Percentiles rank a stretch among this genome's conserved stretches.
Conservation (phyloP, 1,140 invertebrate genomes). For the Aphaenogaster floridana region DNA sequence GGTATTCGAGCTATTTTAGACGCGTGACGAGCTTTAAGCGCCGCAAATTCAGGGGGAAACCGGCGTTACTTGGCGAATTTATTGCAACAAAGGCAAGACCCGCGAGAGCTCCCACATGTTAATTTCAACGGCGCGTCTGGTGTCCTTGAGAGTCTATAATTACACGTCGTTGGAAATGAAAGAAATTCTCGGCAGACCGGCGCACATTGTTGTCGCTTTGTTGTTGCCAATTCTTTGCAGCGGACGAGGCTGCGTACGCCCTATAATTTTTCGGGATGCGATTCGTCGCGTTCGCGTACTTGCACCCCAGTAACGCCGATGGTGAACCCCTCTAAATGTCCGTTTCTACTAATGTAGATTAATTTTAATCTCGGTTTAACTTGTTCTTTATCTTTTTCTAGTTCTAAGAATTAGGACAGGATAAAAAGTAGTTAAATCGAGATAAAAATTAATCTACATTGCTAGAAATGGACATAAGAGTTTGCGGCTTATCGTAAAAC, state of each 20-base stretch:
- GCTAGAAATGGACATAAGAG: no score
- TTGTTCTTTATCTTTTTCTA: no score
- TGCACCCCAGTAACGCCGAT: neutral
- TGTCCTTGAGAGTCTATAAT: slow-evolving; percentile 66
- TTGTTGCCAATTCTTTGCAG: slow-evolving; percentile 7
- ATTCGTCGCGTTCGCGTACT: neutral
- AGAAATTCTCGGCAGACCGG: slow-evolving; percentile 48
- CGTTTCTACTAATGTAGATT: no score
- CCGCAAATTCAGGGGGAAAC: slow-evolving; percentile 12
- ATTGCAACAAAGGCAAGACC: neutral
- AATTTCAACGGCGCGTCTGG: slow-evolving; percentile 42
- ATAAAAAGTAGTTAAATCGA: no score
- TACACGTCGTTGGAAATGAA: slow-evolving; percentile 49
- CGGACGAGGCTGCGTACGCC: neutral
- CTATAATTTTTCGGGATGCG: neutral
- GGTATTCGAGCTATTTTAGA: neutral
- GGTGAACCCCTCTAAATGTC: no score
- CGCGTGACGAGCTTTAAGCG: slow-evolving; percentile 1
- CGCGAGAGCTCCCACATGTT: slow-evolving; percentile 44
- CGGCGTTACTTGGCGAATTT: slow-evolving; percentile 5
- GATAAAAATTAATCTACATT: no score
- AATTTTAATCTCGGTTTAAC: no score
- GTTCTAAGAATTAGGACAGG: no score
- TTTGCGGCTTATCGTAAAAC: neutral
- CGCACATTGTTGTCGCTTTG: slow-evolving; percentile 13